Evolutionary conservation across 2,113 vertebrate species (phyloP).

Genomic region (Corythoichthys haematopterus): DNA sequence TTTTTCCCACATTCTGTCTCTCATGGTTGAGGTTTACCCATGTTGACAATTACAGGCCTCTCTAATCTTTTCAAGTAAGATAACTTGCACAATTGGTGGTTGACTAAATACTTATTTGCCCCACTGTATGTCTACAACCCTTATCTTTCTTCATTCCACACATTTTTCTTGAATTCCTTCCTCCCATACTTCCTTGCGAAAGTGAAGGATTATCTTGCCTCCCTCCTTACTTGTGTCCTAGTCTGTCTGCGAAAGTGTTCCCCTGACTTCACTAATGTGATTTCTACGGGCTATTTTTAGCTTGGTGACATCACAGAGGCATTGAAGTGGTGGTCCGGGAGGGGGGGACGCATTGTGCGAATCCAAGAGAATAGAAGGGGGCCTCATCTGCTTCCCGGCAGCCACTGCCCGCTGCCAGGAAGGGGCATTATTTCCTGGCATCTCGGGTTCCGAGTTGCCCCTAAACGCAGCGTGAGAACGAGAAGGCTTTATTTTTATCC

Average conservation of each 20-base stretch:
- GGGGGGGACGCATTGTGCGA: too few species aligned
- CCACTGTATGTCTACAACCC: neutral
- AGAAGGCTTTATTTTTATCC: too few species aligned
- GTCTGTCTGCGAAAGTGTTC: neutral
- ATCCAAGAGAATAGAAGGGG: slow-evolving; percentile 1
- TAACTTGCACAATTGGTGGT: too few species aligned
- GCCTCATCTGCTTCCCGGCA: slow-evolving; percentile 60
- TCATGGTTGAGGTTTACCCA: too few species aligned
- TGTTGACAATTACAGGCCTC: too few species aligned
- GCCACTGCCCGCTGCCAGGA: slow-evolving; percentile 31
- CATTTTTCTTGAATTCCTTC: neutral
- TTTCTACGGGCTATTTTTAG: slow-evolving; percentile 38
- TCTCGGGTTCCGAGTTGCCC: slow-evolving; percentile 35
- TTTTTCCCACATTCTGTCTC: too few species aligned
- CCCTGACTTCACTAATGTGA: neutral
- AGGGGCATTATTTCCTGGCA: slow-evolving; percentile 49
- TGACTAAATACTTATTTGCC: neutral
- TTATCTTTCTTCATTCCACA: neutral
- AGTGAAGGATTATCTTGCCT: neutral
- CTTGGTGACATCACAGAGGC: slow-evolving; percentile 32
- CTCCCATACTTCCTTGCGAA: neutral
- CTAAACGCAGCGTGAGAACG: slow-evolving; percentile 23
- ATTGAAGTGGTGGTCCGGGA: slow-evolving; percentile 14
- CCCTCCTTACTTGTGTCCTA: neutral
- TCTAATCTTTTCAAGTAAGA: too few species aligned